Conservation (phyloP, 2,888 invertebrate genomes). For the Athetis lepigone region DNA sequence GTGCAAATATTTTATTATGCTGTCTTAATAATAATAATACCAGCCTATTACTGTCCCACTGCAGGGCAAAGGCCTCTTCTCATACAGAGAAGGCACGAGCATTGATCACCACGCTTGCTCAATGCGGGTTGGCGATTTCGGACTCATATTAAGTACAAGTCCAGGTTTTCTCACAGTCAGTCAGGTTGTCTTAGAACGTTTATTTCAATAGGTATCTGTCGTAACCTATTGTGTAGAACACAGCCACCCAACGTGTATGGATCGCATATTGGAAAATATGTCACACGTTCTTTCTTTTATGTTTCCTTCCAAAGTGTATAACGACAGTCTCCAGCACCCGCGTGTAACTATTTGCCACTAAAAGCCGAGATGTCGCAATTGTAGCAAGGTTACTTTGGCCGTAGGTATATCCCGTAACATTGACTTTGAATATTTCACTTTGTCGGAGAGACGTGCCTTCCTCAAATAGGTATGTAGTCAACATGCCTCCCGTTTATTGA, state of each 20-base stretch:
- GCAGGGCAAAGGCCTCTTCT: no score
- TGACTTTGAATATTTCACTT: constrained; percentile 35
- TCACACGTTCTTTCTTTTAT: not conserved
- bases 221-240: no score
- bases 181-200: constrained; percentile 23
- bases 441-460: not conserved
- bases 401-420: constrained; percentile 9
- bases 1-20: constrained; percentile 40
- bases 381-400: constrained; percentile 9
- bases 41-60: no score
- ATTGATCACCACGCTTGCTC: no score
- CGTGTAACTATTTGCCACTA: constrained; percentile 1
- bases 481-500: constrained; percentile 34
- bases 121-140: no score
- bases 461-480: constrained; percentile 21
- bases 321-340: not conserved
- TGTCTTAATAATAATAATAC: no score
- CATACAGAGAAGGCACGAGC: no score
- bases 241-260: not conserved
- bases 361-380: constrained; percentile 15
- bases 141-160: no score
- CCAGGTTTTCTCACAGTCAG: no score
- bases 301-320: not conserved
- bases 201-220: constrained; percentile 8
- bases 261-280: constrained; percentile 7